Percentiles rank a stretch among this genome's conserved stretches.
phyloP scores from a whole-genome alignment of 2,797 vertebrate species.

The Centropyge bicolor region DNA sequence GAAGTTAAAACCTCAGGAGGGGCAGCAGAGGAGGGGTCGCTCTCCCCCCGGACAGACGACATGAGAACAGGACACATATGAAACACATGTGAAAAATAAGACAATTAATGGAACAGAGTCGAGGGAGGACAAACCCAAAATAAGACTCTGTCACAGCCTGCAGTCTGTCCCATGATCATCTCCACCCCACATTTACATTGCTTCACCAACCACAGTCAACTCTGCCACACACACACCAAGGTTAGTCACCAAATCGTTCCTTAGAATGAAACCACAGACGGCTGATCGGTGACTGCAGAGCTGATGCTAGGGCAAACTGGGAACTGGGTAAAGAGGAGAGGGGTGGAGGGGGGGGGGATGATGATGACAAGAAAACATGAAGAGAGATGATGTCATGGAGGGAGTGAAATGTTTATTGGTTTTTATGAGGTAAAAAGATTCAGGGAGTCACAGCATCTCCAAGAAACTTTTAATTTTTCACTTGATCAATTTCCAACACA shows the following conservation, averaged over 20 bases:
- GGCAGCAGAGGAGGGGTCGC: too few relatives aligned
- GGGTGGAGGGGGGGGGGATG: neutral
- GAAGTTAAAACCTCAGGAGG: too few relatives aligned
- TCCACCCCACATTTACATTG: neutral
- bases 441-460: neutral
- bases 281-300: neutral
- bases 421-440: neutral
- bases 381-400: neutral
- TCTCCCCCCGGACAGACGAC: too few relatives aligned
- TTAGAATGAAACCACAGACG: neutral
- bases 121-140: neutral
- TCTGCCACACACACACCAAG: constrained; percentile 9
- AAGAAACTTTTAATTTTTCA: neutral
- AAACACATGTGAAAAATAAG: neutral
- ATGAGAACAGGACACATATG: too few relatives aligned
- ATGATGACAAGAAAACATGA: too few relatives aligned
- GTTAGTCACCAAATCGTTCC: neutral
- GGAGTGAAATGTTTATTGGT: too few relatives aligned
- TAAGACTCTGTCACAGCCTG: neutral
- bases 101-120: neutral
- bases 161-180: neutral
- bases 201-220: neutral
- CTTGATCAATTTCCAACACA: too few relatives aligned
- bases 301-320: neutral
- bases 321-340: neutral